Conservation (phyloP, 2,797 vertebrate genomes). For the Buceros bicornis region DNA sequence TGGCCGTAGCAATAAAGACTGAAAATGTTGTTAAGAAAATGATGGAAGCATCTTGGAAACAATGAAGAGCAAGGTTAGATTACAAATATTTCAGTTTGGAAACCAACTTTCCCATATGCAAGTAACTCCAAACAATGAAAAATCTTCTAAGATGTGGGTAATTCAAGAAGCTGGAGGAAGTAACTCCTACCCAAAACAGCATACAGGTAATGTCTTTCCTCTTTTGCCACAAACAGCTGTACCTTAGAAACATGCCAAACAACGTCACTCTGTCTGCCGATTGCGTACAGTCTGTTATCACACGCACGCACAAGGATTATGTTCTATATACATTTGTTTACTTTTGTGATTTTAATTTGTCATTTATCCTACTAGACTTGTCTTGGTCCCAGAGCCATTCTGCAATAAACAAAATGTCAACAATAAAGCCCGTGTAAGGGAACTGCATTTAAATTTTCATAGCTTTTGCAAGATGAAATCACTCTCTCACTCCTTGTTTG, state of each 20-base stretch:
- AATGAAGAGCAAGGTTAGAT: neutral
- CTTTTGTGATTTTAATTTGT: neutral
- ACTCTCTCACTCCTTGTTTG: neutral
- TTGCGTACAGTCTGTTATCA: neutral
- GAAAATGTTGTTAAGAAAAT: neutral
- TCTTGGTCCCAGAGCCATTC: neutral
- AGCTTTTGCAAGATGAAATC: conserved; percentile 5
- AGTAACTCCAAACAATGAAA: neutral
- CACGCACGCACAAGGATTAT: neutral
- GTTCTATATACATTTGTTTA: neutral
- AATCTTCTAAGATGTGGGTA: neutral
- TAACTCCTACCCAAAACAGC: neutral
- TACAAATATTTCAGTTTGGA: neutral
- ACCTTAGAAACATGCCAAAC: neutral
- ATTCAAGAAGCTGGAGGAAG: neutral
- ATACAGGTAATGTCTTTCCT: neutral
- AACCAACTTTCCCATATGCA: neutral
- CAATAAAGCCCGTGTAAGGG: neutral
- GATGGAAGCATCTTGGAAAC: neutral
- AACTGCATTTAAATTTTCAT: neutral
- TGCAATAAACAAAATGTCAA: neutral
- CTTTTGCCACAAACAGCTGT: neutral
- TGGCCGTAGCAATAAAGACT: too few species aligned
- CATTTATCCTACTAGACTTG: neutral
- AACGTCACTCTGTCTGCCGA: neutral